These are phyloP conservation scores for Gadopsis bispinosus DNA, from an alignment of 2,797 vertebrate species.

Conservation along the genomic window DNA sequence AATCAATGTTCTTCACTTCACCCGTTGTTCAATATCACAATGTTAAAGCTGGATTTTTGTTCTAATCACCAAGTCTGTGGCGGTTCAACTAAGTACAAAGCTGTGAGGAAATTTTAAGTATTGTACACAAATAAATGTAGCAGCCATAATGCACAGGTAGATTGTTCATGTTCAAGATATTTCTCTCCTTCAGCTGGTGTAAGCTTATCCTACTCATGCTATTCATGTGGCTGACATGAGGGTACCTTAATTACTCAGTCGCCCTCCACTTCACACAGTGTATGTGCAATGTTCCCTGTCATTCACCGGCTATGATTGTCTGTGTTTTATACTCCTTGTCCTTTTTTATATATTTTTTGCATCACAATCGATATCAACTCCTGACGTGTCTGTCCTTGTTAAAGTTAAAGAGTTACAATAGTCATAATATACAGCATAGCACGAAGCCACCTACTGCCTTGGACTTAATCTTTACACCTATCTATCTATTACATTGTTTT, in stretches of 20 bases:
- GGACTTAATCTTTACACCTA: not conserved
- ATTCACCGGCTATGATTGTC: constrained; percentile 5
- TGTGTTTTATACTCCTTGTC: constrained; percentile 9
- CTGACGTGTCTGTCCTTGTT: not conserved
- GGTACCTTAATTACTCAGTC: constrained; percentile 40
- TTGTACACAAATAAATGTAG: constrained; percentile 31
- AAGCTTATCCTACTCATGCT: constrained; percentile 43
- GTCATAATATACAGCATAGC: not conserved
- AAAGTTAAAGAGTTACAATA: not conserved
- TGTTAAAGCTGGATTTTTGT: constrained; percentile 24
- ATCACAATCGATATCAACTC: not conserved
- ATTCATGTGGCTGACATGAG: constrained; percentile 55
- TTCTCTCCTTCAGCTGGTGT: constrained; percentile 31
- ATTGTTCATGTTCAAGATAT: constrained; percentile 32
- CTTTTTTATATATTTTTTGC: not conserved
- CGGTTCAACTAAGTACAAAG: constrained; percentile 3
- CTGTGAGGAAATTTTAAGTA: constrained; percentile 24
- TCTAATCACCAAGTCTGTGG: not conserved
- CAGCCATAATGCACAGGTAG: constrained; percentile 1
- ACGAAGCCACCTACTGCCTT: not conserved
- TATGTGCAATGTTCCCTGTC: not conserved
- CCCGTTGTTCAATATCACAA: not conserved
- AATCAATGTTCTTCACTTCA: no score
- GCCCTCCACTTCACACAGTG: constrained; percentile 22
- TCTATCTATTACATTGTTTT: not conserved